These are phyloP conservation scores for Conopomorpha cramerella DNA, from an alignment of 1,140 invertebrate species.

Conservation along the genomic window DNA sequence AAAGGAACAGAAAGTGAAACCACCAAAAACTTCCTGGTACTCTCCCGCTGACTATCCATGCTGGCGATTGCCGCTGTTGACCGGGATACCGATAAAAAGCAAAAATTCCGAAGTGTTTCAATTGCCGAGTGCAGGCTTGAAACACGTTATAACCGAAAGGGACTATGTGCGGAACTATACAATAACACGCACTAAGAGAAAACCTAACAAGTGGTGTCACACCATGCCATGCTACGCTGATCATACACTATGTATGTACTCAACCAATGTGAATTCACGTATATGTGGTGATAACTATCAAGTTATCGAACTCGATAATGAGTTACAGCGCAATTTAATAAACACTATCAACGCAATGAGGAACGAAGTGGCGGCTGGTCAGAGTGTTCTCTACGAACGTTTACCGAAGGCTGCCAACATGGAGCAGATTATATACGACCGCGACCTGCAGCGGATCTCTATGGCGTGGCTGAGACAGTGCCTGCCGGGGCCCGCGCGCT, in stretches of 20 bases:
- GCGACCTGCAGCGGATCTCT: conserved; percentile 36
- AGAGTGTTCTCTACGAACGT: conserved; percentile 23
- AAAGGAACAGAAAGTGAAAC: too few relatives aligned
- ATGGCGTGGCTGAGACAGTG: conserved; percentile 36
- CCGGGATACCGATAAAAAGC: too few relatives aligned
- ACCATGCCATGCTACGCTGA: conserved; percentile 37
- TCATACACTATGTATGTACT: conserved; percentile 39
- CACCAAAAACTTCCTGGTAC: too few relatives aligned
- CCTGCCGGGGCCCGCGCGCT: conserved; percentile 34
- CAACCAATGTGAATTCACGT: conserved; percentile 13
- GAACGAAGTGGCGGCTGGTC: conserved; percentile 29
- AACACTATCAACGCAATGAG: conserved; percentile 44
- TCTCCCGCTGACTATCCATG: too few relatives aligned
- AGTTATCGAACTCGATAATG: conserved; percentile 17
- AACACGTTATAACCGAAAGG: too few relatives aligned
- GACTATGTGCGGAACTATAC: too few relatives aligned
- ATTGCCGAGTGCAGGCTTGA: too few relatives aligned
- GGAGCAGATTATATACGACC: conserved; percentile 40
- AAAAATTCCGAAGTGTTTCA: too few relatives aligned
- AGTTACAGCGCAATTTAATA: conserved; percentile 20
- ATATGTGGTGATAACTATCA: conserved; percentile 24
- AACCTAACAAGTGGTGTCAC: conserved; percentile 41
- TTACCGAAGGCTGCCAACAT: conserved; percentile 42
- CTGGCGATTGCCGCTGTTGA: too few relatives aligned
- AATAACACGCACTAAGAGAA: too few relatives aligned